Base-by-base conservation (phyloP, 1,140 invertebrate genomes). In the Drosophila ercepeae region DNA sequence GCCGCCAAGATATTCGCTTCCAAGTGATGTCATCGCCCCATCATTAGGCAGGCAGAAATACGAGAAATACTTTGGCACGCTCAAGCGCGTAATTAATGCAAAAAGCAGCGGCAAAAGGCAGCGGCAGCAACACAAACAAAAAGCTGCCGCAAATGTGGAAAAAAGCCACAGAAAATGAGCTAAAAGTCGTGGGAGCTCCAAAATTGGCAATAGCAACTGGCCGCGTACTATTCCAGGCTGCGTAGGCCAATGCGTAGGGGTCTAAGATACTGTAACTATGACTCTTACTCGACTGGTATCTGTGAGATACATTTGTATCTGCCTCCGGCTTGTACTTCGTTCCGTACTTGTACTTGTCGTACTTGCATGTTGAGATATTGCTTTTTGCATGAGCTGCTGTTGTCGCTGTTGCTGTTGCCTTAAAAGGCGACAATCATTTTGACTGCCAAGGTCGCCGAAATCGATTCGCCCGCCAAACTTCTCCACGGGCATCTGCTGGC, bases 1-100 rank as follows among this genome's bases (percentile, higher is more conserved):
- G 64, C 8, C 44, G 48, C 21, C 8, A 16, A 21, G 60, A 68
- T 53, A 67, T 41, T 68, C 67, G 52, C 45, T 73, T 61, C 49
- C 69, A 34, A 72, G 50, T 73, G 69, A 73, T 73, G 69, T 73
- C 69, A 73, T 73, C 69, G 69, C 69, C 36, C 55, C 71, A 52
- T 65, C 57, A 65, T 60, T 70, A 79, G 57, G 76, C 72, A 64
- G 73, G 71, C 81, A 59, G 64, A 78, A 63, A 72, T 58, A 61
- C 68, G 36, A 72, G 60, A 78, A 69, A 75, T 59, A 76, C 81
- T 60, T 73, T 84, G 76, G 76, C 76, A 86, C 82, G 82, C 81
- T 84, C 82, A 84, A 69, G 75, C 79, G 79, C 81, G 79, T 84
- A 86, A 86, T 84, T 84, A 86, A 84, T 84, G 79, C 81, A 84